These are phyloP conservation scores for Beris morrisii DNA, from an alignment of 2,888 invertebrate genomes.

Conservation along the genomic window DNA sequence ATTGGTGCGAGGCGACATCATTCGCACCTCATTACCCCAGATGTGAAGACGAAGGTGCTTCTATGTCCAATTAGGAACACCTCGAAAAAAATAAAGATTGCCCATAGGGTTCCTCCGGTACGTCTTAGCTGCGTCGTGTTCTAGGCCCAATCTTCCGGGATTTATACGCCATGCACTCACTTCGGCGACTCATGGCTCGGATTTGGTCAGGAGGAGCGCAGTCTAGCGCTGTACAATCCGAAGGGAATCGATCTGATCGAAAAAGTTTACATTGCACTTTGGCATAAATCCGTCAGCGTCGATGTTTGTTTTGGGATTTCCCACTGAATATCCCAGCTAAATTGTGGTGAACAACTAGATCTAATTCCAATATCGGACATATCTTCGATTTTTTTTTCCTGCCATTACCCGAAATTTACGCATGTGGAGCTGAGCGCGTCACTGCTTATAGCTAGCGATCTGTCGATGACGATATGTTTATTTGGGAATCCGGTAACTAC, in stretches of 20 bases:
- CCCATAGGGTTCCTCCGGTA: constrained; percentile 3
- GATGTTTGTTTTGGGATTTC: constrained; percentile 31
- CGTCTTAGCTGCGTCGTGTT: no score
- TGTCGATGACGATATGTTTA: constrained; percentile 26
- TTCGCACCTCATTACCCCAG: constrained; percentile 36
- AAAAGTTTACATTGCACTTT: constrained; percentile 21
- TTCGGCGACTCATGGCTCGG: no score
- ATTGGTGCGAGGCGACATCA: constrained; percentile 28
- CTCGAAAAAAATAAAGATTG: constrained; percentile 6
- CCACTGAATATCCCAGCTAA: constrained; percentile 12
- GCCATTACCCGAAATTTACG: no score
- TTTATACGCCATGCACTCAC: no score
- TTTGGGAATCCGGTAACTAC: constrained; percentile 28
- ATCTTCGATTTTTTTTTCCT: no score
- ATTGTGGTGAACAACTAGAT: no score
- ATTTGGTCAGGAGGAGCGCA: constrained; percentile 20
- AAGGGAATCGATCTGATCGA: constrained; percentile 21
- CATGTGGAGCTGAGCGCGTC: not conserved
- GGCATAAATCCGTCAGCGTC: constrained; percentile 28
- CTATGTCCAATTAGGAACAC: constrained; percentile 25
- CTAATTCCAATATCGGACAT: no score
- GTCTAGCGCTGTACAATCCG: constrained; percentile 17
- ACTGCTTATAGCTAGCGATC: constrained; percentile 13
- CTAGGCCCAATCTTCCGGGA: no score
- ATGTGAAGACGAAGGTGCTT: constrained; percentile 24